phyloP scores from a whole-genome alignment of 2,797 vertebrate genomes.

The Manis javanica region DNA sequence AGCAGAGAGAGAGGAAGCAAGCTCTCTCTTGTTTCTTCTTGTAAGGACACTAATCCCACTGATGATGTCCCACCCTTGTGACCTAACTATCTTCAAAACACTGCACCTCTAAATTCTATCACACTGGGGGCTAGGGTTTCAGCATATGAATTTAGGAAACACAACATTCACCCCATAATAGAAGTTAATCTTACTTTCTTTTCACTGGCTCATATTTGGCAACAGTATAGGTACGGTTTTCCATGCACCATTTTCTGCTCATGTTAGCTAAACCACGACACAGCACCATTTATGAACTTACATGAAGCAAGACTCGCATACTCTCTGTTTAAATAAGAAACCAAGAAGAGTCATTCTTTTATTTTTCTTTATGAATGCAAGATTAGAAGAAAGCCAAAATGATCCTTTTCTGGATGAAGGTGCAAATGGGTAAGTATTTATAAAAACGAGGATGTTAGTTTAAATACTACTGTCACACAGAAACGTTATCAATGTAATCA shows the following conservation, averaged over 20 bases:
- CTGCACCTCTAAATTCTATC: not conserved
- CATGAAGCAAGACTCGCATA: not conserved
- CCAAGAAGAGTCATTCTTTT: not conserved
- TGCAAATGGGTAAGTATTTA: not conserved
- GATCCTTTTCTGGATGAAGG: not conserved
- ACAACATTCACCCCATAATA: not conserved
- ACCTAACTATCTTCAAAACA: not conserved
- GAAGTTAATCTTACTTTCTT: not conserved
- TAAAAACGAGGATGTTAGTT: not conserved
- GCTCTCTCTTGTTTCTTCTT: not conserved
- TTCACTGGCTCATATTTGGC: not conserved
- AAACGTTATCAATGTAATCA: not conserved
- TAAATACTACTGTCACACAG: not conserved
- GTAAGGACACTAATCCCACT: not conserved
- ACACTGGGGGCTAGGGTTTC: not conserved
- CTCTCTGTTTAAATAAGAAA: not conserved
- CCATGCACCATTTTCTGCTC: not conserved
- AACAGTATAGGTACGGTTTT: not conserved
- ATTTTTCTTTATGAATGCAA: not conserved
- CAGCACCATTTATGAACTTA: not conserved
- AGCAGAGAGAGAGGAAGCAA: not conserved
- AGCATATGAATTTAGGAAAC: not conserved
- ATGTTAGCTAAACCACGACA: not conserved
- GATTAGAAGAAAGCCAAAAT: not conserved
- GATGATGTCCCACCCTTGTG: not conserved